phyloP scores from a whole-genome alignment of 2,113 vertebrate species.

The Brachirus orientalis region DNA sequence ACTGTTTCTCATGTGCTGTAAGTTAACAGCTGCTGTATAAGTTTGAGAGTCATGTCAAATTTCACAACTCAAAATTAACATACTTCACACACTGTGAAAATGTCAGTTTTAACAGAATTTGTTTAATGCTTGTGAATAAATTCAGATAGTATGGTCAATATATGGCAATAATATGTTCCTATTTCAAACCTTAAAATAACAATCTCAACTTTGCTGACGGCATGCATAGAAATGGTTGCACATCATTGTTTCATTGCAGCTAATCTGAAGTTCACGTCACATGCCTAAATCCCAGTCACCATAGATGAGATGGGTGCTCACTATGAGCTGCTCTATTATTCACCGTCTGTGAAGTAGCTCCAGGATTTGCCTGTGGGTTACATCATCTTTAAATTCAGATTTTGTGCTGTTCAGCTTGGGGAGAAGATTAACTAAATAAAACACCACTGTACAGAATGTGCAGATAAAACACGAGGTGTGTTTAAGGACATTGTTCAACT shows the following conservation, averaged over 20 bases:
- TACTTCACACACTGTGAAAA: too few species aligned
- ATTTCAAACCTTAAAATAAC: too few species aligned
- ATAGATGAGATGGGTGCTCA: constrained; percentile 1
- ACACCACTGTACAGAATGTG: neutral
- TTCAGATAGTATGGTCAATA: neutral
- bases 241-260: neutral
- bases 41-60: too few species aligned
- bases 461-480: constrained; percentile 6
- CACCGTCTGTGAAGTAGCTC: constrained; percentile 33
- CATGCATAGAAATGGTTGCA: too few species aligned
- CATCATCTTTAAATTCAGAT: constrained; percentile 17
- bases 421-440: constrained; percentile 2
- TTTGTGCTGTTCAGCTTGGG: constrained; percentile 5
- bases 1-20: too few species aligned
- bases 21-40: too few species aligned
- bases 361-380: constrained; percentile 25
- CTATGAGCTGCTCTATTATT: constrained; percentile 37
- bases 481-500: neutral
- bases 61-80: too few species aligned
- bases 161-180: too few species aligned
- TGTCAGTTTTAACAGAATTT: neutral
- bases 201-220: too few species aligned
- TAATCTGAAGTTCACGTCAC: constrained; percentile 12
- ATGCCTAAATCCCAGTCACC: neutral
- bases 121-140: neutral